Evolutionary conservation across 2,888 invertebrate genomes (phyloP).

Genomic region (Cheilosia pagana): DNA sequence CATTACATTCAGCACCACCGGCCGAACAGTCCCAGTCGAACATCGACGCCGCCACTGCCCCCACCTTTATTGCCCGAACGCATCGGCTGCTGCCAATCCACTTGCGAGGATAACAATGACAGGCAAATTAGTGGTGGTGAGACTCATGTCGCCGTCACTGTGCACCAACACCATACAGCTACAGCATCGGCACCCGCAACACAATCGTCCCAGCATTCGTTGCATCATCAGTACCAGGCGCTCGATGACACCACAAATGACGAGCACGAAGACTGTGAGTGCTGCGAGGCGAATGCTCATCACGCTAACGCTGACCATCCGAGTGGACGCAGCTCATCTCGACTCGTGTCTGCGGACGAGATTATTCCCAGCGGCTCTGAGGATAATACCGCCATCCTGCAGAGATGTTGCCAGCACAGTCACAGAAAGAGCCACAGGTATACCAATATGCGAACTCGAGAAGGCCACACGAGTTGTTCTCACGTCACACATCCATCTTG

Average conservation of each 20-base stretch:
- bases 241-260: slow-evolving; percentile 73
- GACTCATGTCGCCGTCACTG: slow-evolving; percentile 77
- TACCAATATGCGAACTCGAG: slow-evolving; percentile 57
- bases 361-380: slow-evolving; percentile 77
- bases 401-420: slow-evolving; percentile 70
- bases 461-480: slow-evolving; percentile 67
- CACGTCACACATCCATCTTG: slow-evolving; percentile 71
- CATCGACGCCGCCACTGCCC: slow-evolving; percentile 68
- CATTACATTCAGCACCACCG: slow-evolving; percentile 82
- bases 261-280: slow-evolving; percentile 68
- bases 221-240: slow-evolving; percentile 74
- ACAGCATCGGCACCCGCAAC: slow-evolving; percentile 57
- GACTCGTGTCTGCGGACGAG: slow-evolving; percentile 75
- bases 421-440: slow-evolving; percentile 75
- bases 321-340: slow-evolving; percentile 71
- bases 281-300: slow-evolving; percentile 56
- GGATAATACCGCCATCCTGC: slow-evolving; percentile 72
- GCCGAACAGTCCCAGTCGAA: slow-evolving; percentile 78
- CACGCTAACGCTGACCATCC: slow-evolving; percentile 59
- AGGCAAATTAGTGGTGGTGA: slow-evolving; percentile 77
- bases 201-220: slow-evolving; percentile 66
- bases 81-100: slow-evolving; percentile 68
- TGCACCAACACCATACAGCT: slow-evolving; percentile 76
- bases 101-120: slow-evolving; percentile 71
- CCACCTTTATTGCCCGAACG: slow-evolving; percentile 69